Base-by-base conservation (phyloP, 2,113 vertebrate genomes). In the Natator depressus region DNA sequence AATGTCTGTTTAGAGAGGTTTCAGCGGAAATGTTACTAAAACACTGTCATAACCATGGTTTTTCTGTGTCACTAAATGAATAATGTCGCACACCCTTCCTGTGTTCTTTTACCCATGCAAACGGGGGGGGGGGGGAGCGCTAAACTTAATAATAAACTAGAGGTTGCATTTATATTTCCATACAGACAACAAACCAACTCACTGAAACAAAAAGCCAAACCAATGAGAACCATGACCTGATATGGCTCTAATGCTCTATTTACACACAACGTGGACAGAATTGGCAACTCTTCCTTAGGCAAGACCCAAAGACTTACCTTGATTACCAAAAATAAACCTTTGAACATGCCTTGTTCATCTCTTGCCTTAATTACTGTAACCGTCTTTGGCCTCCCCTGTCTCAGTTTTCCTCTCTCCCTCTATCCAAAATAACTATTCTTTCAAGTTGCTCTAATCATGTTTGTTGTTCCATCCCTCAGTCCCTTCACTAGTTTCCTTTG, bases 1-100 rank as follows among this genome's bases (percentile, higher is more conserved):
- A 90, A 62, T 51, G 92, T 93, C 83, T 0, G 1, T 83, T 91
- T 84, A 81, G 75, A 95, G 86, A 76, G 31, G 59, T 80, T 95
- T 96, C 80, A 75, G 5, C 20, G 87, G 96, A 97, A 98, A 97
- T 38, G 92, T 93, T 84, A 81, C 85, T 94, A 91, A 76, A 94
- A 92, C 87, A 87, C 75, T 82, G 87, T 35, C 35, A 65, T 25
- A 90, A 94, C 96, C 96, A 90, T 4, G 0, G 55, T 91, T 94
- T 90, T 91, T 75, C 78, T 93, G 87, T 72, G 88, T 91, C 80
- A 94, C 59, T 85, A 91, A 88, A 91, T 84, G 55, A 96, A 92
- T 89, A 88, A 92, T 42, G 78, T 72, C 86, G 51, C 47, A 81
- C 5, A 49, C 55, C 92, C 93, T 98, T 98, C 97, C 98, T 95